phyloP scores from a whole-genome alignment of 2,797 vertebrate species.

The Cygnus olor region DNA sequence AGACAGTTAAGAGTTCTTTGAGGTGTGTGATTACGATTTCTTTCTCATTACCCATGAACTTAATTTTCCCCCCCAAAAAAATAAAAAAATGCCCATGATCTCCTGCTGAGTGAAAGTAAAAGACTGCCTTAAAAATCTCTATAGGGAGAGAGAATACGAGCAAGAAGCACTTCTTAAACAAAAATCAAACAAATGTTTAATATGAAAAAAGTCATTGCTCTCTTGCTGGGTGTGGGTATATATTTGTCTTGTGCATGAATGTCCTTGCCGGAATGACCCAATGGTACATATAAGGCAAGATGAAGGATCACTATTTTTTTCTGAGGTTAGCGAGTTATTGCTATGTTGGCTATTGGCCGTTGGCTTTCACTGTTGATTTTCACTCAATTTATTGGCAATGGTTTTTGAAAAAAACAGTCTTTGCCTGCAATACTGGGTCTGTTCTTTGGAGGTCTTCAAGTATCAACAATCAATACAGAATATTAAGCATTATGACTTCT shows the following conservation, averaged over 20 bases:
- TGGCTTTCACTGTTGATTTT: neutral
- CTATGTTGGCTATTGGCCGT: neutral
- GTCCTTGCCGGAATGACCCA: neutral
- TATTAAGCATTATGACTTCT: neutral
- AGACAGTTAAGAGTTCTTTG: constrained; percentile 1
- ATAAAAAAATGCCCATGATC: neutral
- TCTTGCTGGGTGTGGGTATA: neutral
- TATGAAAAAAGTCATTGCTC: neutral
- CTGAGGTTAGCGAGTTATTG: neutral
- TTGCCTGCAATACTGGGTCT: neutral
- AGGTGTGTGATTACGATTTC: constrained; percentile 51
- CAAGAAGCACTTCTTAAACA: neutral
- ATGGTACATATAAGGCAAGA: neutral
- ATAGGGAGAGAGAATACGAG: neutral
- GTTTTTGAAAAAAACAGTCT: constrained; percentile 7
- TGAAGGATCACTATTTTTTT: neutral
- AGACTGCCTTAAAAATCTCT: neutral
- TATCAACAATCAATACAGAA: constrained; percentile 41
- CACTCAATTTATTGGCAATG: neutral
- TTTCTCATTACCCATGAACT: constrained; percentile 23
- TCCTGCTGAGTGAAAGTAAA: constrained; percentile 25
- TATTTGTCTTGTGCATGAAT: neutral
- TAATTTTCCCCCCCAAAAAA: neutral
- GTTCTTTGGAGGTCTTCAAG: neutral
- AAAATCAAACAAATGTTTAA: neutral